Base-by-base conservation (phyloP, 2,113 vertebrate genomes). In the Phylloscopus trochiloides region DNA sequence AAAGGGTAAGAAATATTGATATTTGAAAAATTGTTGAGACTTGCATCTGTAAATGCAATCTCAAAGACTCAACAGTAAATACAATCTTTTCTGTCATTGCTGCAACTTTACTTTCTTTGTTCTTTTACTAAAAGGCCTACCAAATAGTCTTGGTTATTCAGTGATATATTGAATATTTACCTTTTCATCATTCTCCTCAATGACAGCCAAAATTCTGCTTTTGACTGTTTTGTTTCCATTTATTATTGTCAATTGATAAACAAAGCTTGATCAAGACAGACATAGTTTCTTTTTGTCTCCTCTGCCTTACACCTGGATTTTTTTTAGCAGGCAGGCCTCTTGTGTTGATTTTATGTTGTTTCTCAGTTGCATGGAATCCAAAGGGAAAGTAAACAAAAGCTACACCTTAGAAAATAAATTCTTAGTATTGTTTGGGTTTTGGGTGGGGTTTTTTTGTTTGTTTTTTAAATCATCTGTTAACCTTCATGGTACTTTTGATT, bases 1-100 rank as follows among this genome's bases (percentile, higher is more conserved):
- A 90, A 31, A 78, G 96, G 97, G 98, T 98, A 96, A 38, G 74
- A 55, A 88, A 36, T 40, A 25, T 6, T 81, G 57, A 7, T 52
- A 31, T 19, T 52, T 71, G 36, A 52, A 63, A 87, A 74, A 72
- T 17, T 50, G 47, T 25, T 80, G 17, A 63, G 55, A 18, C 36
- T 66, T 66, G 3, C 3, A 21, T 57, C 20, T 75, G 40, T 65
- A 66, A 85, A 76, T 70, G 3, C 6, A 34, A 7, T 61, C 45
- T 86, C 2, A 5, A 42, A 88, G 42, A 28, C 3, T 45, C 32
- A 57, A 10, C 3, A 9, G 14, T 52, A 32, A 66, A 66, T 28
- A 20, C 50, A 50, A 48, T 21, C 11, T 25, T 24, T 74, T 78
- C 54, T 76, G 29, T 92, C 4, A 17, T 62, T 83, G 88, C 66